These are phyloP conservation scores for Drosophila murphyi DNA, from an alignment of 1,140 invertebrate genomes.

Conservation along the genomic window DNA sequence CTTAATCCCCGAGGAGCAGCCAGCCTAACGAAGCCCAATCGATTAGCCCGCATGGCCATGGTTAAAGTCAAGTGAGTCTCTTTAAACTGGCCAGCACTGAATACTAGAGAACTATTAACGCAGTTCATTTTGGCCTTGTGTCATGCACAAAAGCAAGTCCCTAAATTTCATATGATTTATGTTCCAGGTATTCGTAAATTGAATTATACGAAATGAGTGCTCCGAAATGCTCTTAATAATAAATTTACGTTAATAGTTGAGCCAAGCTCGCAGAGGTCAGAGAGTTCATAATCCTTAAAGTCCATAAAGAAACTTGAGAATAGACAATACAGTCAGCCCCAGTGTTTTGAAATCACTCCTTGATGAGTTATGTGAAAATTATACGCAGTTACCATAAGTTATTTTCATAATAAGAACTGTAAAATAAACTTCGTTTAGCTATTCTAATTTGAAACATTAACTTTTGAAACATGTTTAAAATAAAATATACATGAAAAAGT, in stretches of 20 bases:
- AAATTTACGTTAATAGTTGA: neutral
- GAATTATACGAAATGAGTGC: conserved; percentile 1
- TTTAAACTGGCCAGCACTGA: conserved; percentile 46
- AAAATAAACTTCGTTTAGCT: no score
- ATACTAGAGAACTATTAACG: neutral
- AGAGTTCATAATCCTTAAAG: no score
- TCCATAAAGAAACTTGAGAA: no score
- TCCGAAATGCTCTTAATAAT: conserved; percentile 1
- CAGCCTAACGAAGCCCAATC: conserved; percentile 23
- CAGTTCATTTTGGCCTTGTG: neutral
- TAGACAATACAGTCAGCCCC: no score
- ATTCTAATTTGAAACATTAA: no score
- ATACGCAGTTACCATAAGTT: no score
- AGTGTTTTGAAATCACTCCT: no score
- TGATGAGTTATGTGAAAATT: no score
- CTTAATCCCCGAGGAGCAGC: conserved; percentile 39
- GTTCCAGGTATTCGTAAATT: neutral
- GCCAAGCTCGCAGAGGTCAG: neutral
- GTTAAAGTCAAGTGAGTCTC: conserved; percentile 43
- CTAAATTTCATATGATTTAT: neutral
- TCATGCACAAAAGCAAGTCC: conserved; percentile 17
- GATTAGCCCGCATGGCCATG: conserved; percentile 33
- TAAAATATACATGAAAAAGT: neutral
- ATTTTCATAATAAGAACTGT: no score
- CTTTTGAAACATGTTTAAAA: no score